phyloP scores from a whole-genome alignment of 2,113 vertebrate species.

The Triplophysa tibetana region DNA sequence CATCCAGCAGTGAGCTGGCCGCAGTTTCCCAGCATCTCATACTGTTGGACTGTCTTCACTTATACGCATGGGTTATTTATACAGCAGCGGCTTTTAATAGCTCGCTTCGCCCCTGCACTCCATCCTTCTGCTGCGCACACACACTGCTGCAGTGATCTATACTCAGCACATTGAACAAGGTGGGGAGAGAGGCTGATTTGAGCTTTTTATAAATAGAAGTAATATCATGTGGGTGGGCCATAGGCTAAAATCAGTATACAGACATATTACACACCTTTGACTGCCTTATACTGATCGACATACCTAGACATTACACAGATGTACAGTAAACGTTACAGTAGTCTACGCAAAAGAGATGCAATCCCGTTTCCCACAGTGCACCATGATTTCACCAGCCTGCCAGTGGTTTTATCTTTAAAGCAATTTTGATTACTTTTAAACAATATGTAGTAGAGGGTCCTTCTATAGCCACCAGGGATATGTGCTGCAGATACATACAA shows the following conservation, averaged over 20 bases:
- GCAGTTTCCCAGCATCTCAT: slow-evolving; percentile 37
- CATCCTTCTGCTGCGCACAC: slow-evolving; percentile 57
- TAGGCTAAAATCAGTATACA: neutral
- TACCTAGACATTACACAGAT: no score
- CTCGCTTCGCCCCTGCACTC: slow-evolving; percentile 13
- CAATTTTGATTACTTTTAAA: no score
- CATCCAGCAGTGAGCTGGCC: slow-evolving; percentile 37
- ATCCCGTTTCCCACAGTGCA: no score
- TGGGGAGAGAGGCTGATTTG: slow-evolving; percentile 7
- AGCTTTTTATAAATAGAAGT: neutral
- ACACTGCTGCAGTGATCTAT: slow-evolving; percentile 42
- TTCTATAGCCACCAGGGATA: no score
- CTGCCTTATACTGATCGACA: no score
- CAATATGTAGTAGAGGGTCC: no score
- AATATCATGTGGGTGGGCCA: neutral
- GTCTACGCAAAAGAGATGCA: no score
- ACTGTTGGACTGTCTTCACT: slow-evolving; percentile 36
- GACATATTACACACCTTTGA: no score
- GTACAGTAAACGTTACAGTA: no score
- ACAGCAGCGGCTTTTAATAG: slow-evolving; percentile 55
- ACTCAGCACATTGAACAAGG: slow-evolving; percentile 7
- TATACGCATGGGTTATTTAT: slow-evolving; percentile 56
- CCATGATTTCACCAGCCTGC: no score
- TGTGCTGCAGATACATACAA: no score
- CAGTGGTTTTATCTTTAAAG: no score